Base-by-base conservation (phyloP, 2,113 vertebrate genomes). In the Ameiurus melas region DNA sequence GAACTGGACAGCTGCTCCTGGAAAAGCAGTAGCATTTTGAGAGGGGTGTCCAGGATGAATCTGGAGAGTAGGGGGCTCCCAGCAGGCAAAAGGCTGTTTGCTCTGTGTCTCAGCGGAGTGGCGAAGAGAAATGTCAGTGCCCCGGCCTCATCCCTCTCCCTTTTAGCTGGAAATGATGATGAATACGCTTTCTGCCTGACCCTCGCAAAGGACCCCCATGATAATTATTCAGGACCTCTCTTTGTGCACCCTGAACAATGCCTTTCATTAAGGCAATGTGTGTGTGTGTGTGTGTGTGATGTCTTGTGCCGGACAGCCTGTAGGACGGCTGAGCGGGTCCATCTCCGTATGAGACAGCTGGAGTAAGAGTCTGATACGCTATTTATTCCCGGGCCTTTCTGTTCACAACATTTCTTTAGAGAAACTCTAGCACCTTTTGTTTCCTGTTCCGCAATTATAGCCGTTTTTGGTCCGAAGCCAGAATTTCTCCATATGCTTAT, bases 191-290 rank as follows among this genome's bases (percentile, higher is more conserved):
- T 92, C 91, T 91, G 85, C 86, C 92, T 94, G 94, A 97, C 94
- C 95, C 93, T 92, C 93, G 89, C 93, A 92, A 94, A 93, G 92
- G 94, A 94, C 94, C 85, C 62, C 81, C 94, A 92, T 92, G 95
- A 95, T 96, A 95, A 95, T 86, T 95, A 92, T 94, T 94, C 95
- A 95, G 89, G 94, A 94, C 90, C 83, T 90, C 89, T 94, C 95
- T 95, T 97, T 97, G 96, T 97, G 91, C 92, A 90, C 90, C 90
- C 92, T 82, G 83, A 93, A 97, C 96, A 96, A 96, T 95, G 93
- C 92, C 92, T 96, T 95, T 95, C 94, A 94, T 96, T 95, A 94
- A 95, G 94, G 93, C 92, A 93, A 92, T 91, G 93, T 92, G 94
- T 79, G 81, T 89, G 79, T 78, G 79, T 87, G 92, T 86, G 85